phyloP scores from a whole-genome alignment of 2,113 vertebrate species.

The Heterochromis multidens region DNA sequence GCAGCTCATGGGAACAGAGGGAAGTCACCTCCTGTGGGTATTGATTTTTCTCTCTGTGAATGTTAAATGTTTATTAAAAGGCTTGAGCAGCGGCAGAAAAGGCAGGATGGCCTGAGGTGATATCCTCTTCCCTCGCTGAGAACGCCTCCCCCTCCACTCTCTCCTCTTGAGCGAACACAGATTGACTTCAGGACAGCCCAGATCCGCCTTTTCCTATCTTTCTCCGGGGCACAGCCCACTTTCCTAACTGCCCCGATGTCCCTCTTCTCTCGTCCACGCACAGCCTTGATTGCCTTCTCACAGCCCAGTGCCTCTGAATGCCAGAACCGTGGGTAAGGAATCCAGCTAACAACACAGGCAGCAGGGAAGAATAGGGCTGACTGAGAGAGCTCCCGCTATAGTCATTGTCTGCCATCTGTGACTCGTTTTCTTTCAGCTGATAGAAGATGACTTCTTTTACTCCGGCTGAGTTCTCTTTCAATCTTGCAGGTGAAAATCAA shows the following conservation, averaged over 20 bases:
- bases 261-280: background rate
- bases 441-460: constrained; percentile 42
- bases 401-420: constrained; percentile 10
- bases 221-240: background rate
- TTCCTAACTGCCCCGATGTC: constrained; percentile 1
- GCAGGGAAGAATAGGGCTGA: background rate
- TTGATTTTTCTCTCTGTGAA: constrained; percentile 41
- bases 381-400: constrained; percentile 11
- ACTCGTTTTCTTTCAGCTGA: constrained; percentile 36
- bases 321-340: constrained; percentile 18
- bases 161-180: constrained; percentile 31
- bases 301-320: constrained; percentile 44
- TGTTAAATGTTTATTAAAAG: constrained; percentile 62
- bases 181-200: constrained; percentile 43
- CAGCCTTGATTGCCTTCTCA: constrained; percentile 55
- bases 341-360: constrained; percentile 33
- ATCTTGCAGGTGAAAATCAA: constrained; percentile 7
- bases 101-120: background rate
- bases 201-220: constrained; percentile 38
- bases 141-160: background rate
- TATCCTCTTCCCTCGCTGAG: background rate
- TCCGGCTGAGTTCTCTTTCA: constrained; percentile 29
- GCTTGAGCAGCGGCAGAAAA: constrained; percentile 11
- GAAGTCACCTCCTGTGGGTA: constrained; percentile 31
- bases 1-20: background rate